Conservation (phyloP, 2,888 invertebrate genomes). For the Stenodema calcarata region DNA sequence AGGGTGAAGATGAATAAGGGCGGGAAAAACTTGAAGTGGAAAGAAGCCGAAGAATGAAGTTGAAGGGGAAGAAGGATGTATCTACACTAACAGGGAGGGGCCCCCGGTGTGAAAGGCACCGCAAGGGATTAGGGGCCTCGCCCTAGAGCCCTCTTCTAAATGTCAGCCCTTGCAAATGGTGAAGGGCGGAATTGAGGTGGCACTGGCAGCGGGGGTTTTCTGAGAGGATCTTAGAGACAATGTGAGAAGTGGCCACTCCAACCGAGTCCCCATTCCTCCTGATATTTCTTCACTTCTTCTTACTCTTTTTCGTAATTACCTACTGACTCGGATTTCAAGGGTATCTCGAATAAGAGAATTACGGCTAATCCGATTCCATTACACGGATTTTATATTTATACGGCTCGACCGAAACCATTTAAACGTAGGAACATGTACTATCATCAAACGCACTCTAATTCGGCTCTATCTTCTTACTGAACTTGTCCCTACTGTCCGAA, state of each 20-base stretch:
- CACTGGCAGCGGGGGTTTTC: neutral
- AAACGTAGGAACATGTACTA: no score
- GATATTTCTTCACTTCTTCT: neutral
- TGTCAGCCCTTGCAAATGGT: constrained; percentile 9
- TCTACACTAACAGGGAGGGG: neutral
- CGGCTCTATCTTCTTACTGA: no score
- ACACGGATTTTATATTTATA: no score
- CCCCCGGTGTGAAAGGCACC: neutral
- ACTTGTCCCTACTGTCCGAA: no score
- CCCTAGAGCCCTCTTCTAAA: constrained; percentile 6
- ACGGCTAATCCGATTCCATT: no score
- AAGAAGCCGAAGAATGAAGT: neutral
- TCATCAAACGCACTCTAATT: no score
- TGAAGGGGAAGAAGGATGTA: neutral
- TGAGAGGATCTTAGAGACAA: constrained; percentile 6
- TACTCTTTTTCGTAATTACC: no score
- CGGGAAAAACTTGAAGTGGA: neutral
- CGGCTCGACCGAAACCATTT: no score
- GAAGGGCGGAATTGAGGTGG: neutral
- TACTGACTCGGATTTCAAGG: no score
- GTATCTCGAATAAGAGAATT: no score
- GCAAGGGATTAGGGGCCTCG: constrained; percentile 3
- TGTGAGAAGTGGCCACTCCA: constrained; percentile 9
- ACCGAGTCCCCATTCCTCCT: neutral
- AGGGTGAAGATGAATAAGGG: neutral